A percentile compares a stretch with the other conserved stretches of the same genome.
phyloP scores from a whole-genome alignment of 2,797 vertebrate species.

The Lagocephalus sceleratus region DNA sequence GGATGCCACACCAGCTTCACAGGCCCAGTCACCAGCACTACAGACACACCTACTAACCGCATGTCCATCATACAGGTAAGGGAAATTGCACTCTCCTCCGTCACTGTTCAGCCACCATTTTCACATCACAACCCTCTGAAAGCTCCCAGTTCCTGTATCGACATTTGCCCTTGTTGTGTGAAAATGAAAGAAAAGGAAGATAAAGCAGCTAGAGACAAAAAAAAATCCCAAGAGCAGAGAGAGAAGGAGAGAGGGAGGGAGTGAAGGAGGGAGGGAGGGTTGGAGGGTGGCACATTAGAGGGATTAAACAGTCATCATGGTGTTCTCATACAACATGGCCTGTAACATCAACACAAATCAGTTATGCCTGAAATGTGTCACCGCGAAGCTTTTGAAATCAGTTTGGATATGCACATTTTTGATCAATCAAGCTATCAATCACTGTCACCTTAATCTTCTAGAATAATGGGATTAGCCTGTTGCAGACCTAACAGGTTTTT shows the following conservation, averaged over 20 bases:
- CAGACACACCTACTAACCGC: constrained; percentile 95
- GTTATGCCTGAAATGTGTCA: constrained; percentile 57
- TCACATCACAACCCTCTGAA: constrained; percentile 44
- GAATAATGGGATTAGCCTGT: constrained; percentile 25
- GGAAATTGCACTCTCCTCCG: constrained; percentile 64
- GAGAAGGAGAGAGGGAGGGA: constrained; percentile 19
- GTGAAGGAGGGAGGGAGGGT: neutral
- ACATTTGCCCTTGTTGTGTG: constrained; percentile 35
- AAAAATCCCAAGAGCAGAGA: constrained; percentile 41
- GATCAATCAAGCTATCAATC: constrained; percentile 49
- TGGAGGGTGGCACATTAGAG: constrained; percentile 50
- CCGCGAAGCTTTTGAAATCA: constrained; percentile 51
- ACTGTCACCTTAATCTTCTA: constrained; percentile 43
- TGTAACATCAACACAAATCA: constrained; percentile 62
- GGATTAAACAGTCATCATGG: constrained; percentile 62
- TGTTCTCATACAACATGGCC: constrained; percentile 49
- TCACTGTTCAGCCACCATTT: constrained; percentile 55
- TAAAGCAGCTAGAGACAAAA: constrained; percentile 48
- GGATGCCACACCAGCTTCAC: constrained; percentile 99
- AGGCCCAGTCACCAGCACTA: constrained; percentile 93
- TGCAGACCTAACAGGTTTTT: constrained; percentile 29
- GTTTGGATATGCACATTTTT: constrained; percentile 37
- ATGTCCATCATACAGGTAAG: constrained; percentile 99
- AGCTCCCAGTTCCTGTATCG: constrained; percentile 42
- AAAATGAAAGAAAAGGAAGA: constrained; percentile 45